Conservation (phyloP, 2,113 vertebrate species). For the Galemys pyrenaicus region DNA sequence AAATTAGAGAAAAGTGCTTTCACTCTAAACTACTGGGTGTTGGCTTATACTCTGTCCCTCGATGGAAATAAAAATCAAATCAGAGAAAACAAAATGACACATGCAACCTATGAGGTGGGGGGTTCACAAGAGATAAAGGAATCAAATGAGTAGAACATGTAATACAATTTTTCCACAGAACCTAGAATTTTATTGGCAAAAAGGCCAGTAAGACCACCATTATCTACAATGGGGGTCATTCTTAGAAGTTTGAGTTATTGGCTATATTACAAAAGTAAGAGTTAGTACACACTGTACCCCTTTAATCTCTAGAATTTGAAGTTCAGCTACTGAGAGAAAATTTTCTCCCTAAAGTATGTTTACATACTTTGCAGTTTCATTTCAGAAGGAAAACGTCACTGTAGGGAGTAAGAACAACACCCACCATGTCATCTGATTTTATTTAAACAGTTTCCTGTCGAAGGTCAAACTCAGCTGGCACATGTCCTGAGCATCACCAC, state of each 20-base stretch:
- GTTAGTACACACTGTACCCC: not conserved
- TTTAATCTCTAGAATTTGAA: not conserved
- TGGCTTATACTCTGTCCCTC: not conserved
- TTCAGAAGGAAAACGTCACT: not conserved
- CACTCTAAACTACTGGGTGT: not conserved
- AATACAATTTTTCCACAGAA: not conserved
- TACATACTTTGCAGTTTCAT: not conserved
- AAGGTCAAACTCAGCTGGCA: not conserved
- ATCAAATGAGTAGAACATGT: not conserved
- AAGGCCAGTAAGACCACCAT: not conserved
- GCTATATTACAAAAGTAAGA: not conserved
- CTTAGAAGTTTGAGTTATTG: not conserved
- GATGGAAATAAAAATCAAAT: slow-evolving; percentile 50
- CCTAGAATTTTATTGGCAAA: slow-evolving; percentile 2
- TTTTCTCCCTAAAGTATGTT: not conserved
- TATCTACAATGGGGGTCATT: not conserved
- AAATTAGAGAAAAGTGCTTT: slow-evolving; percentile 30
- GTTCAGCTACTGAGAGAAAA: not conserved
- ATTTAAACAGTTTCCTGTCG: slow-evolving; percentile 10
- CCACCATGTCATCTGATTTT: not conserved
- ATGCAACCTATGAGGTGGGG: not conserved
- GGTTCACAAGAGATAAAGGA: not conserved
- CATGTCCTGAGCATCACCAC: not conserved
- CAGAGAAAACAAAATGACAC: slow-evolving; percentile 48
- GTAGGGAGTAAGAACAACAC: not conserved